Evolutionary conservation across 2,888 invertebrate species (phyloP), one percentile per base, ranked within the genome.

Genomic region (Pyrrhia umbra): DNA sequence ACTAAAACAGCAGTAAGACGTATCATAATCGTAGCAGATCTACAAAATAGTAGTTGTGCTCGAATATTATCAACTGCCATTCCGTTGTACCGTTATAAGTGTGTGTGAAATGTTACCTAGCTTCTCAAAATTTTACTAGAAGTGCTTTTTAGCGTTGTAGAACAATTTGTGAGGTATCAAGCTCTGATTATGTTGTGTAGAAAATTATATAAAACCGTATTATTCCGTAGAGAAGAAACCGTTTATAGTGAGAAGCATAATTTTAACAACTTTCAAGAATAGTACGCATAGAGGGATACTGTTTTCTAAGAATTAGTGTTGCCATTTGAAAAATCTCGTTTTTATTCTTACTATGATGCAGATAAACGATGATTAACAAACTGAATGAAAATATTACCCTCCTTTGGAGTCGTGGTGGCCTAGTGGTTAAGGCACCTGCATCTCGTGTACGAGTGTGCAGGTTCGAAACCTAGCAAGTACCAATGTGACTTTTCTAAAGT

Each of bases 11-110:
- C 42, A 20, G 42, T 13, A 16, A 20, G 39, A 6, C 9, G 15
- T 0, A 13, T 40, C 8, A 2, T 8, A 58, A 52, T 27, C n/a
- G n/a, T 57, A 20, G 0, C 2, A 10, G 27, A 30, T 40, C 21
- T 46, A n/a, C 21, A 27, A 62, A 49, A 50, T 64, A 50, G 37
- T 30, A 62, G 13, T 50, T 16, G n/a, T 21, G n/a, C 25, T 27
- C 21, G 20, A 43, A 50, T 64, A 39, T 50, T 25, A 50, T 50
- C 16, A 42, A 45, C 50, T 50, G 37, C 34, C 15, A 10, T 30
- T 43, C 49, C 21, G 13, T 25, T 34, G 16, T 49, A 37, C 64
- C 25, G 50, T 21, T 45, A 3, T 45, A 8, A 15, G 20, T 50
- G 21, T 25, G 30, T 50, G 25, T 15, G 15, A 16, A 63, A 37